Percentiles rank a stretch among this genome's conserved stretches.
Conservation (phyloP, 2,888 invertebrate genomes). For the Druceiella hillmani region DNA sequence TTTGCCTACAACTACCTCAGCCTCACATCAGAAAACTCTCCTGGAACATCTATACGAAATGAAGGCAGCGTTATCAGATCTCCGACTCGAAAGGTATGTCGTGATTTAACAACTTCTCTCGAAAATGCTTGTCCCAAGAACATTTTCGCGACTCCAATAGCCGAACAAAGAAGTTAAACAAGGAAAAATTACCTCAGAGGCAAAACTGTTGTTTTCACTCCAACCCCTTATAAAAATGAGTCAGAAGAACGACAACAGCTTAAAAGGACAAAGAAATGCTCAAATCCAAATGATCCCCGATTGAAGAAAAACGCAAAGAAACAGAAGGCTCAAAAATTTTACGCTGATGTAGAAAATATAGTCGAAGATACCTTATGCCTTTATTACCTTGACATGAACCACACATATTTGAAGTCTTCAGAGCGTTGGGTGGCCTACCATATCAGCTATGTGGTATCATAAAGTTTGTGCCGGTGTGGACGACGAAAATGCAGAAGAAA, state of each 20-base stretch:
- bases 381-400: constrained; percentile 11
- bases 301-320: constrained; percentile 7
- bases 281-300: constrained; percentile 18
- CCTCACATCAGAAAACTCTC: constrained; percentile 6
- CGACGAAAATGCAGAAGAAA: constrained; percentile 23
- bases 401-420: constrained; percentile 20
- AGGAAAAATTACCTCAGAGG: constrained; percentile 23
- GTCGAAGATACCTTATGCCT: constrained; percentile 13
- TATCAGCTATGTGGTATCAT: constrained; percentile 17
- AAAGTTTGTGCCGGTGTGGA: constrained; percentile 24
- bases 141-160: constrained; percentile 20
- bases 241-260: constrained; percentile 20
- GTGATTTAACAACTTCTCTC: constrained; percentile 13
- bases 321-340: constrained; percentile 7
- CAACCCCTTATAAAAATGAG: constrained; percentile 25
- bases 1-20: constrained; percentile 8
- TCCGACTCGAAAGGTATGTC: constrained; percentile 13
- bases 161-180: constrained; percentile 17
- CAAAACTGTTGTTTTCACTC: constrained; percentile 24
- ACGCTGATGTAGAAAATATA: constrained; percentile 2
- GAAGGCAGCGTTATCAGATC: constrained; percentile 6
- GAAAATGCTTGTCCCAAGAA: constrained; percentile 19
- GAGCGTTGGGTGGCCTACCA: constrained; percentile 14
- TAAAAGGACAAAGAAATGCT: constrained; percentile 20
- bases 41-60: constrained; percentile 4